Conservation (phyloP, 2,113 vertebrate species). For the Rhabdomys dilectus region DNA sequence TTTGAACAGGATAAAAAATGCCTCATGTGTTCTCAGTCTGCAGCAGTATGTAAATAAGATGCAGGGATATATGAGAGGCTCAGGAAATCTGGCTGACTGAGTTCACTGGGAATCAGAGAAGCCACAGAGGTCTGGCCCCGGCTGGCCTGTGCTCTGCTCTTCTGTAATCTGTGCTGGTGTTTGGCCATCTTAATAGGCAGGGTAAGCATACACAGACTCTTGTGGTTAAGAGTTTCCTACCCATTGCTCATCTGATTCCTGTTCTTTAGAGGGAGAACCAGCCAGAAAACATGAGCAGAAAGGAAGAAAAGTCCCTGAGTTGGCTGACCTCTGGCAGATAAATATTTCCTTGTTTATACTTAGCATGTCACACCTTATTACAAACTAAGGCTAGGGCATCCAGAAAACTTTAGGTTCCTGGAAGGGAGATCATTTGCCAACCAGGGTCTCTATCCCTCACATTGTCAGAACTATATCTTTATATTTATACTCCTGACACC, state of each 20-base stretch:
- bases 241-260: not conserved
- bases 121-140: not conserved
- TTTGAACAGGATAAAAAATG: conserved; percentile 74
- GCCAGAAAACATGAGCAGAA: not conserved
- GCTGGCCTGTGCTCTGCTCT: fast-evolving
- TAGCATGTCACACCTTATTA: not conserved
- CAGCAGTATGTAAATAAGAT: conserved; percentile 67
- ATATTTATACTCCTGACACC: not conserved
- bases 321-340: not conserved
- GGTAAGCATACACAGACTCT: conserved; percentile 33
- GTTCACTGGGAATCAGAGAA: not conserved
- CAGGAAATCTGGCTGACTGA: not conserved
- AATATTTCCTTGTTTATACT: not conserved
- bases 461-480: not conserved
- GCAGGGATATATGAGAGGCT: not conserved
- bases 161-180: conserved; percentile 60
- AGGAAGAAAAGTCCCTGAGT: not conserved
- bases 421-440: not conserved
- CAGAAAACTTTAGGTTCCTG: not conserved
- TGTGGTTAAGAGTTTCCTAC: conserved; percentile 3
- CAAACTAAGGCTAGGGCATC: not conserved
- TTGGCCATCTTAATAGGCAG: conserved; percentile 42
- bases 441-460: not conserved
- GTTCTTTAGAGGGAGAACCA: not conserved
- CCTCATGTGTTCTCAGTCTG: conserved; percentile 60